Percentiles rank a stretch among this genome's conserved stretches.
Evolutionary conservation across 30 jellyfish, hydroid and myxozoan genomes (phyloP).

Genomic region (Aurelia aurita complex sp. Pacific): DNA sequence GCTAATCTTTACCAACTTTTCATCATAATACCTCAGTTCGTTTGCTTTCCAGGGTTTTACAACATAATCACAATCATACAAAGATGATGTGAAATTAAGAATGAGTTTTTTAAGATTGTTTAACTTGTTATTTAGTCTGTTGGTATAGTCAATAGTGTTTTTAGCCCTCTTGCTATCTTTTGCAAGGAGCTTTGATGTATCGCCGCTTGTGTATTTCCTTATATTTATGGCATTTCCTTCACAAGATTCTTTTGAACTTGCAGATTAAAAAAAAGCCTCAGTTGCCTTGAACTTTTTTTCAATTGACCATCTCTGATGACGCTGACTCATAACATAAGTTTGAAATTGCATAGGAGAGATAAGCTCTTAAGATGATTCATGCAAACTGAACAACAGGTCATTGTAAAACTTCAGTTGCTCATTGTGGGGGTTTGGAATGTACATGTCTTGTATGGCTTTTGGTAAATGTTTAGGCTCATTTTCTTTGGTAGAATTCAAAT

Average conservation of each 20-base stretch:
- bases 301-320: constrained; percentile 14
- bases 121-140: background rate
- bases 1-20: constrained; percentile 7
- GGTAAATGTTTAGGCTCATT: background rate
- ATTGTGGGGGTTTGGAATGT: constrained; percentile 25
- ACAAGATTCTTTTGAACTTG: background rate
- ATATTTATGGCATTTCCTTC: constrained; percentile 19
- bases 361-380: constrained; percentile 9
- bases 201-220: background rate
- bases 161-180: background rate
- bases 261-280: background rate
- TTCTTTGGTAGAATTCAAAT: background rate
- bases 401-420: constrained; percentile 12
- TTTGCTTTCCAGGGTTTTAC: constrained; percentile 12
- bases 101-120: background rate
- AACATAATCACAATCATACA: constrained; percentile 5
- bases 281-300: background rate
- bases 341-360: background rate
- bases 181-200: background rate
- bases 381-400: background rate
- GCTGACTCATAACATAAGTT: constrained; percentile 4
- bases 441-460: background rate
- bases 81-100: background rate
- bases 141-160: constrained; percentile 2
- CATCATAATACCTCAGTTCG: constrained; percentile 14